Evolutionary conservation across 2,888 invertebrate species (phyloP), one percentile per base, ranked within the genome.

Genomic region (Erpobdella octoculata): DNA sequence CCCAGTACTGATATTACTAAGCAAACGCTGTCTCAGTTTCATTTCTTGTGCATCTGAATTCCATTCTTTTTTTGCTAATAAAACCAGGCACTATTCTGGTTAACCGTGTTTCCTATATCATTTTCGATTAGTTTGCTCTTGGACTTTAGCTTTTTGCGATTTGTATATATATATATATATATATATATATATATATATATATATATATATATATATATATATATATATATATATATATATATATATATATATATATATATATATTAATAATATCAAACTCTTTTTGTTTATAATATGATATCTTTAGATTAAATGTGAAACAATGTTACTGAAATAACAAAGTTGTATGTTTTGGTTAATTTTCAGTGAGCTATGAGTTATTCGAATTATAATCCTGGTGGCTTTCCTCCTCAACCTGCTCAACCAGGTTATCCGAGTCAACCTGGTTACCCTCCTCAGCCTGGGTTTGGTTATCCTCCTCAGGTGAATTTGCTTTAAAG

Each of bases 311-410:
- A 18, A n/a, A n/a, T 41, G 9, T 12, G 46, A 3, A 18, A 18
- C 21, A 21, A 46, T 46, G 2, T 3, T 5, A 46, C 2, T 46
- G 18, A 18, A n/a, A 18, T 5, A 46, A 46, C 46, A 21, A 46
- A 46, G 18, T 18, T 2, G 46, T 5, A n/a, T 3, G 21, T 46
- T 46, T 46, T 46, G 18, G 18, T 46, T 46, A 46, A n/a, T 15
- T 53, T n/a, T n/a, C n/a, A n/a, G n/a, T n/a, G n/a, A 25, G 53
- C 9, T 9, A 72, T 72, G 72, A 72, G 72, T 61, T 72, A 72
- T 62, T 69, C 68, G 4, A 69, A 72, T 41, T 59, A 65, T 28
- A 67, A 65, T 21, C 72, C 72, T 25, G 72, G 67, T 33, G 72
- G 72, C 12, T 70, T 48, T 38, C 70, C 70, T 37, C 61, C 70